These are phyloP conservation scores for Melanostoma mellinum DNA, from an alignment of 2,888 invertebrate genomes.

Conservation along the genomic window DNA sequence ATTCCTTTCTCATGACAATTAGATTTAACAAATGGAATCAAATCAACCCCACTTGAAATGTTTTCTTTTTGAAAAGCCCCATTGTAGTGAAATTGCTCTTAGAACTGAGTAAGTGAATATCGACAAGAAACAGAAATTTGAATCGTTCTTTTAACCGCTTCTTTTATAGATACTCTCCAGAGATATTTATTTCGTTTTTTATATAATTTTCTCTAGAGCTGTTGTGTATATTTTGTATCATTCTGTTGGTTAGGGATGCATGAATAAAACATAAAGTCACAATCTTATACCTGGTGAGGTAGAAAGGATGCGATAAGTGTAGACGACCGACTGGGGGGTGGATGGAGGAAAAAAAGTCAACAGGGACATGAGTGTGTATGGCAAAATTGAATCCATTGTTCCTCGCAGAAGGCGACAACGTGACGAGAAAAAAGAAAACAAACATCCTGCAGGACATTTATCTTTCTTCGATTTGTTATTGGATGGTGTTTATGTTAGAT, in stretches of 20 bases:
- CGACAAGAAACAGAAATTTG: too few species aligned
- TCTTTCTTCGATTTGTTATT: constrained; percentile 58
- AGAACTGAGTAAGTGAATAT: too few species aligned
- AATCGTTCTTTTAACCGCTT: too few species aligned
- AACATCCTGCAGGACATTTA: constrained; percentile 68
- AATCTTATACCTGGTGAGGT: not conserved
- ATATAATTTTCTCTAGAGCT: not conserved
- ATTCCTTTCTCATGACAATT: too few species aligned
- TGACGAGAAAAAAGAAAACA: constrained; percentile 24
- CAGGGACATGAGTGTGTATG: too few species aligned
- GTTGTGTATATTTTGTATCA: not conserved
- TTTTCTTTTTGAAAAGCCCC: too few species aligned
- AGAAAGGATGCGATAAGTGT: constrained; percentile 10
- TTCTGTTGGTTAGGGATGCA: not conserved
- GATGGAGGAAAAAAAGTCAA: too few species aligned
- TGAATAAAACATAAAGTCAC: constrained; percentile 17
- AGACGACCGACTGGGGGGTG: not conserved
- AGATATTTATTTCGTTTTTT: not conserved
- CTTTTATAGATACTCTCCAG: too few species aligned
- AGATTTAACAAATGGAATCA: too few species aligned
- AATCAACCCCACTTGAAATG: too few species aligned
- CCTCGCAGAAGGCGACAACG: not conserved
- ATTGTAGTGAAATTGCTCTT: too few species aligned
- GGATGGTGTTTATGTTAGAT: constrained; percentile 28
- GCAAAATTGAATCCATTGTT: constrained; percentile 1